These are phyloP conservation scores for Drosophila gaucha DNA, from an alignment of 2,888 invertebrate species.

Conservation along the genomic window DNA sequence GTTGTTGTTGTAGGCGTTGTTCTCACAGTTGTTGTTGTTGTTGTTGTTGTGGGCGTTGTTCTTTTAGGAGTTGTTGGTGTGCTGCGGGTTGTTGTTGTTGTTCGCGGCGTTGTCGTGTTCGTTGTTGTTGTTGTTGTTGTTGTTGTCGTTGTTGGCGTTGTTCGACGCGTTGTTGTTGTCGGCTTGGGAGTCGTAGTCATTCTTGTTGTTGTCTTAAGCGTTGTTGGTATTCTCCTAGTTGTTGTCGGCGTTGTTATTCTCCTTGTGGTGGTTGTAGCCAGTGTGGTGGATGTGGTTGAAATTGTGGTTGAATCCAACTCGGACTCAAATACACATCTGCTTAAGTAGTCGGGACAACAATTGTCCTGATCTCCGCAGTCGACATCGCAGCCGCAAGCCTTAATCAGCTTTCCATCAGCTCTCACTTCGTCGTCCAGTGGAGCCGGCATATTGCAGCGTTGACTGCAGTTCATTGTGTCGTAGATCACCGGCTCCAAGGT, in stretches of 20 bases:
- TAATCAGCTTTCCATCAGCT: constrained; percentile 44
- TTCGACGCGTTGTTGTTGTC: constrained; percentile 24
- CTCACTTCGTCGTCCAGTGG: background rate
- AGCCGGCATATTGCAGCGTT: constrained; percentile 32
- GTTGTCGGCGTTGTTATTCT: constrained; percentile 20
- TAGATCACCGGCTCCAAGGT: constrained; percentile 43
- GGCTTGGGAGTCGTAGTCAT: constrained; percentile 20
- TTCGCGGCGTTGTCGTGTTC: background rate
- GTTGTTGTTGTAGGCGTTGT: background rate
- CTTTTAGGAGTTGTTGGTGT: too few species aligned
- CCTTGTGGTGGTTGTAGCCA: constrained; percentile 13
- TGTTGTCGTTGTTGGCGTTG: constrained; percentile 16
- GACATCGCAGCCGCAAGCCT: constrained; percentile 87
- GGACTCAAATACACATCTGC: constrained; percentile 12
- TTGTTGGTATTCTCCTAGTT: constrained; percentile 1
- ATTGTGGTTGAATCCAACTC: constrained; percentile 1
- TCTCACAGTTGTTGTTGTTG: background rate
- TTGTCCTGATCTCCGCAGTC: constrained; percentile 85
- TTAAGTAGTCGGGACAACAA: constrained; percentile 90
- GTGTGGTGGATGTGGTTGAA: constrained; percentile 20
- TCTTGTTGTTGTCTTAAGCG: constrained; percentile 12
- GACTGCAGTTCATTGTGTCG: constrained; percentile 82
- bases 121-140: constrained; percentile 6
- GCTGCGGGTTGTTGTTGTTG: background rate
- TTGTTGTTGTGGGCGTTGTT: background rate